Percentiles rank a stretch among this genome's conserved stretches.
These are phyloP conservation scores for Chaenodraco wilsoni DNA, from an alignment of 2,797 vertebrate species.

Conservation along the genomic window DNA sequence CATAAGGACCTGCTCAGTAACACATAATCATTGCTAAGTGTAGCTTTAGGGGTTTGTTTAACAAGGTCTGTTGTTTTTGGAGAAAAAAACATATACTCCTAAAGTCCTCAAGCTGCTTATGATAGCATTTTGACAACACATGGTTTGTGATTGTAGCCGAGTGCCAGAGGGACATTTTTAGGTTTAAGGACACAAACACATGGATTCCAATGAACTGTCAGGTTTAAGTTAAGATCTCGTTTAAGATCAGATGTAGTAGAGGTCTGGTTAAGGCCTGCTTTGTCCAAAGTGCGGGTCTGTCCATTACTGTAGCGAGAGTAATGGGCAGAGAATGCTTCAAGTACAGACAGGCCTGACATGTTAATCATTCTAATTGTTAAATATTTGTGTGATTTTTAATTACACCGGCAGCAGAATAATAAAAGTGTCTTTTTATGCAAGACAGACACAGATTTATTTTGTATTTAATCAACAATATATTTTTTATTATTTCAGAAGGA, in stretches of 20 bases:
- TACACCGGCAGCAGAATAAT: not conserved
- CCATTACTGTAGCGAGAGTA: not conserved
- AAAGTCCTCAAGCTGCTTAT: not conserved
- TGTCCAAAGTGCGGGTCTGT: not conserved
- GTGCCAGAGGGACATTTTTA: not conserved
- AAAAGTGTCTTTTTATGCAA: constrained; percentile 11
- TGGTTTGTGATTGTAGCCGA: not conserved
- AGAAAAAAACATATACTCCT: not conserved
- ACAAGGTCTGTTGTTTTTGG: not conserved
- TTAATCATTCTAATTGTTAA: constrained; percentile 8
- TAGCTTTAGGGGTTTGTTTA: not conserved
- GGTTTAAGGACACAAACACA: not conserved
- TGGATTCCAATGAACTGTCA: too few relatives aligned
- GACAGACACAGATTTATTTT: constrained; percentile 7
- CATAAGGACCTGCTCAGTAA: not conserved
- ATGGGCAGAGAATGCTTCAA: not conserved
- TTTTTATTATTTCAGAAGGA: not conserved
- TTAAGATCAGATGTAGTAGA: not conserved
- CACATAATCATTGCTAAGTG: constrained; percentile 13
- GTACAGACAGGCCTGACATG: constrained; percentile 17
- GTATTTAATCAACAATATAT: not conserved
- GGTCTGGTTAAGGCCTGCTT: not conserved
- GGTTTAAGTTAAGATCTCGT: not conserved
- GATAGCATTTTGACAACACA: not conserved
- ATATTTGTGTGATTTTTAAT: constrained; percentile 20